Base-by-base conservation (phyloP, 2,797 vertebrate genomes). In the Streptopelia turtur region DNA sequence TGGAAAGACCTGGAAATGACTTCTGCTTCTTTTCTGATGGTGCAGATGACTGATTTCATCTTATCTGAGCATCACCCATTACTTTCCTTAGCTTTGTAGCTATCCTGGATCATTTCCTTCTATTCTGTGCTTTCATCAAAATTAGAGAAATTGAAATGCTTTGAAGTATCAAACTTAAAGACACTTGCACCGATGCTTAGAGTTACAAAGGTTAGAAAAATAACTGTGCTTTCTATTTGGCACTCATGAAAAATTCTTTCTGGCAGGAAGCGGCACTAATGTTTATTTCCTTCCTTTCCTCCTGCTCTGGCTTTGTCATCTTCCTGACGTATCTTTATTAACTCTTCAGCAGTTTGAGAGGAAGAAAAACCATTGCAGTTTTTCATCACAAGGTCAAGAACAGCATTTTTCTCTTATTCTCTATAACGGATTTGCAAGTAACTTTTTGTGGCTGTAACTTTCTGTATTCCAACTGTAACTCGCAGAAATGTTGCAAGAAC, bases 1-100 rank as follows among this genome's bases (percentile, higher is more conserved):
- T 80, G 56, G 90, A 93, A 94, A 94, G 78, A 83, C 64, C 64
- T 91, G 64, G 37, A 95, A 95, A 95, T 83, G 37, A n/a, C 39
- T 87, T 94, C 68, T 84, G n/a, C 66, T 93, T 82, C 43, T 21
- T 85, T 91, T 89, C 52, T 81, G 53, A 89, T 0, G 0, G 28
- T 47, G 61, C 5, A 20, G 83, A 74, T 61, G 49, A 80, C 30
- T 28, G 57, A 85, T 89, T 78, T 93, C 24, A 69, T 91, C 64
- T 94, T 81, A 94, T 69, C 55, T 78, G 61, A 85, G 49, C 63
- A 87, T 78, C 57, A 61, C 22, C 14, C 11, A 76, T 82, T 80
- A 70, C 66, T 60, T 90, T 82, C 35, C 49, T 39, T 53, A 70
- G 53, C 45, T 91, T 91, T 83, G 56, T 64, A 79, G 39, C 53